Evolutionary conservation across 1,140 invertebrate genomes (phyloP).

Genomic region (Pseudomyrmex gracilis): DNA sequence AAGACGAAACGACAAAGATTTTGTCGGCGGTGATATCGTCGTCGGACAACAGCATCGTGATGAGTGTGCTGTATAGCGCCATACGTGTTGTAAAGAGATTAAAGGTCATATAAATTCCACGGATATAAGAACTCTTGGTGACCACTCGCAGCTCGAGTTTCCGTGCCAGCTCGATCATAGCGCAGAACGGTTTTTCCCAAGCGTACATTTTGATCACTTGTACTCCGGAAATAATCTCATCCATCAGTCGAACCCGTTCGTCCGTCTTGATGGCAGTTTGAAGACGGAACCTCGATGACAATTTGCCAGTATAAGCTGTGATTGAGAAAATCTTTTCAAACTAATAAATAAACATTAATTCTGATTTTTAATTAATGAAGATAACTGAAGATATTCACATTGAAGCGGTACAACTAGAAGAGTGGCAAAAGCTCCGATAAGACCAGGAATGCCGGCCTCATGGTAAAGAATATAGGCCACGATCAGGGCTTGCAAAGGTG

Average conservation of each 20-base stretch:
- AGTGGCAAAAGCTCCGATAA: conserved; percentile 90
- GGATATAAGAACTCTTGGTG: conserved; percentile 88
- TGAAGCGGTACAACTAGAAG: conserved; percentile 91
- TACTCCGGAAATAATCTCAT: conserved; percentile 90
- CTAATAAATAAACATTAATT: neutral
- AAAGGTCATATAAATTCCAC: conserved; percentile 91
- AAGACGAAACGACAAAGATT: conserved; percentile 88
- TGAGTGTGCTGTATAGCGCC: conserved; percentile 88
- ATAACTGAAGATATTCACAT: conserved; percentile 81
- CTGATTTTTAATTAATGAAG: neutral
- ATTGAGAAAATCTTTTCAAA: conserved; percentile 23
- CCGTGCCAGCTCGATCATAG: conserved; percentile 87
- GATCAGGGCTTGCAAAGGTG: conserved; percentile 88
- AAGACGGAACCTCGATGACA: conserved; percentile 88
- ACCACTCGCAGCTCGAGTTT: conserved; percentile 88
- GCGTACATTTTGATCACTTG: conserved; percentile 94
- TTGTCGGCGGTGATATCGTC: conserved; percentile 87
- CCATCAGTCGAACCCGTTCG: conserved; percentile 91
- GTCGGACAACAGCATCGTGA: conserved; percentile 87
- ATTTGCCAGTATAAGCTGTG: conserved; percentile 89
- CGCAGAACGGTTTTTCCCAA: conserved; percentile 91
- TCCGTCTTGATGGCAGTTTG: conserved; percentile 90
- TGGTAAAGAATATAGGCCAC: conserved; percentile 88
- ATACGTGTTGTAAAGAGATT: conserved; percentile 90
- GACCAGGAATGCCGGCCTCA: conserved; percentile 88